Evolutionary conservation across 2,797 vertebrate species (phyloP).

Genomic region (Cuniculus paca): DNA sequence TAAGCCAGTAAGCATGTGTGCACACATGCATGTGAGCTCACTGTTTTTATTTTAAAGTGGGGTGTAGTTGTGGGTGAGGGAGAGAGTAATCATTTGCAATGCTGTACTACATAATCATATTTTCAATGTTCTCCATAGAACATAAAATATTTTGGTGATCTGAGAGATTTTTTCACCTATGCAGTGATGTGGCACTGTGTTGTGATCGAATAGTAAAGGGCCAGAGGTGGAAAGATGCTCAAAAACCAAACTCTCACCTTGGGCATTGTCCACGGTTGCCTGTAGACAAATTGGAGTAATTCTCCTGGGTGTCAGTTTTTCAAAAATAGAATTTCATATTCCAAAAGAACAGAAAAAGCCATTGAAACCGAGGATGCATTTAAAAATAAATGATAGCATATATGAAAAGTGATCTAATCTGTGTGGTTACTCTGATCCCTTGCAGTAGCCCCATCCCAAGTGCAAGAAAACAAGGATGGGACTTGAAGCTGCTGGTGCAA

Average conservation of each 20-base stretch:
- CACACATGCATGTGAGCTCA: neutral
- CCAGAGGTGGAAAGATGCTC: neutral
- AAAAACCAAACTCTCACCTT: neutral
- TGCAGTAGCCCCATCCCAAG: neutral
- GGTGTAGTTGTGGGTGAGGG: neutral
- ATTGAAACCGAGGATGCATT: neutral
- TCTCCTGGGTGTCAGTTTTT: neutral
- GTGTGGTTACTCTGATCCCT: neutral
- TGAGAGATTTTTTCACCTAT: neutral
- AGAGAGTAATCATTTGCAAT: neutral
- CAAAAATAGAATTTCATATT: slow-evolving; percentile 56
- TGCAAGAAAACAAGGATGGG: neutral
- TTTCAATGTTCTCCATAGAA: neutral
- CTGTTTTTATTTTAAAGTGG: neutral
- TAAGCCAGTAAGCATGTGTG: neutral
- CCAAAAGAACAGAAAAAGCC: neutral
- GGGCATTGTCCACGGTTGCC: neutral
- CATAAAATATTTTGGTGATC: neutral
- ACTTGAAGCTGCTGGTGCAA: neutral
- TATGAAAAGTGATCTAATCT: neutral
- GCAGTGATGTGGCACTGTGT: neutral
- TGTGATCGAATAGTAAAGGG: neutral
- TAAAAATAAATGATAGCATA: neutral
- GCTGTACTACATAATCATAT: neutral
- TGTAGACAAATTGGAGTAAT: neutral